Conservation (phyloP, 2,888 invertebrate species). For the Cyclophora albipunctata region DNA sequence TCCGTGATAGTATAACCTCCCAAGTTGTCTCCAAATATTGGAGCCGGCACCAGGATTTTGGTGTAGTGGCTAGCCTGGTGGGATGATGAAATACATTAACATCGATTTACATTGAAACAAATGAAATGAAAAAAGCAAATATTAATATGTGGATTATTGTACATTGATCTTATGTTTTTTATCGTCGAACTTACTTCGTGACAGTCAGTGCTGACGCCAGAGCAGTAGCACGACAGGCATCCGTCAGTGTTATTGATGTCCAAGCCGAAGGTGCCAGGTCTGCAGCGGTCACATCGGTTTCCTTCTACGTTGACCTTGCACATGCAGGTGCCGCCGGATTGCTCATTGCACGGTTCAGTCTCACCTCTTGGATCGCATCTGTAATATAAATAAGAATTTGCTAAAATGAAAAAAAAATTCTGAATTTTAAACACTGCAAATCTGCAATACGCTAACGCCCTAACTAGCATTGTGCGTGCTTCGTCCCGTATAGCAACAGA, state of each 20-base stretch:
- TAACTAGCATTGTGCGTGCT: too few relatives aligned
- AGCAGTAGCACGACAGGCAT: constrained; percentile 92
- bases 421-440: too few relatives aligned
- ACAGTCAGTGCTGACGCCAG: constrained; percentile 85
- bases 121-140: neutral
- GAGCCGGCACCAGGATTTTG: constrained; percentile 48
- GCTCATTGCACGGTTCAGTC: constrained; percentile 40
- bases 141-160: neutral
- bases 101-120: neutral
- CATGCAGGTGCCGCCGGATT: constrained; percentile 65
- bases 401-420: too few relatives aligned
- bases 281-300: constrained; percentile 83
- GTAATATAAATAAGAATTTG: neutral
- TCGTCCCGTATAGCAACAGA: too few relatives aligned
- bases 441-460: too few relatives aligned
- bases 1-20: constrained; percentile 60
- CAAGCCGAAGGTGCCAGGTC: constrained; percentile 86
- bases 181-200: constrained; percentile 63
- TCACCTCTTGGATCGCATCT: constrained; percentile 46
- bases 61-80: constrained; percentile 48
- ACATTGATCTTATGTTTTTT: neutral
- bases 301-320: constrained; percentile 89
- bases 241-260: constrained; percentile 81
- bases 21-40: constrained; percentile 53
- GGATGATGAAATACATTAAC: neutral